A percentile compares a stretch with the other conserved stretches of the same genome.
Conservation (phyloP, 2,797 vertebrate species). For the Loriculus beryllinus region DNA sequence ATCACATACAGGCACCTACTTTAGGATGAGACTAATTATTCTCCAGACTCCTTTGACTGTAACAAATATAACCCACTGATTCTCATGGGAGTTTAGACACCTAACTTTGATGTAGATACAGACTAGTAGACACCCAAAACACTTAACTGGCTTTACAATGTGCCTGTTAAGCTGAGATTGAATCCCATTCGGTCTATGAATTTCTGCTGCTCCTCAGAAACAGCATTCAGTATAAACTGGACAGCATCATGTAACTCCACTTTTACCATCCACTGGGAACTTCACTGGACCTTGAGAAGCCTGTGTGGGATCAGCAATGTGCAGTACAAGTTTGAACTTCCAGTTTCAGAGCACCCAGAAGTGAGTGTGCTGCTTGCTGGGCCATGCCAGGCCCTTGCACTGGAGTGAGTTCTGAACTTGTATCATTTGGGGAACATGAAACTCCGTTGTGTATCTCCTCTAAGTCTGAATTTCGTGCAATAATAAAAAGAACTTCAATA, state of each 20-base stretch:
- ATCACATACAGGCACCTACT: rapidly evolving
- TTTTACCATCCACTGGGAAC: not conserved
- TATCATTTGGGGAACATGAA: not conserved
- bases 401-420: not conserved
- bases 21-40: not conserved
- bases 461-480: not conserved
- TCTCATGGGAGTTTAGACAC: not conserved
- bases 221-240: not conserved
- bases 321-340: not conserved
- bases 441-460: not conserved
- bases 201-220: not conserved
- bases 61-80: not conserved
- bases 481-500: not conserved
- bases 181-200: not conserved
- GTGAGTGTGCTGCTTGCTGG: rapidly evolving
- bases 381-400: rapidly evolving
- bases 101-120: not conserved
- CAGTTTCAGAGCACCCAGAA: not conserved
- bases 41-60: not conserved
- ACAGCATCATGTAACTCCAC: not conserved
- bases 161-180: not conserved
- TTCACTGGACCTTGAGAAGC: not conserved
- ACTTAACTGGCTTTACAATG: not conserved
- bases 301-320: rapidly evolving
- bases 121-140: not conserved